These are phyloP conservation scores for Tupaia chinensis DNA, from an alignment of 2,113 vertebrate species.

Conservation along the genomic window DNA sequence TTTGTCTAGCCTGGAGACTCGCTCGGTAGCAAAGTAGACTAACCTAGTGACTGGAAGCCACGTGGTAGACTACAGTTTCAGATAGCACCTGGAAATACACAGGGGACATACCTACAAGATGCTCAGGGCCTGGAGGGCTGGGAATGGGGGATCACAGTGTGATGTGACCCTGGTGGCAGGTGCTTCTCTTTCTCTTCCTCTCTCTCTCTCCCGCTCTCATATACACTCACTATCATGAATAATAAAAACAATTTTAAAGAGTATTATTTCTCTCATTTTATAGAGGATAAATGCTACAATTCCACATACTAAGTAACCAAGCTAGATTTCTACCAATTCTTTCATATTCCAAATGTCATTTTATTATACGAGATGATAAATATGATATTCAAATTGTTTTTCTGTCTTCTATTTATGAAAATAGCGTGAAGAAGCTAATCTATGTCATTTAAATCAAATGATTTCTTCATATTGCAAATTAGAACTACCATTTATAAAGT, in stretches of 20 bases:
- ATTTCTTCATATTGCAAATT: slow-evolving; percentile 5
- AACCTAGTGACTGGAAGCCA: no score
- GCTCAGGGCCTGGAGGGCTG: no score
- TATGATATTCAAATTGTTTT: not conserved
- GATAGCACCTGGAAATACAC: no score
- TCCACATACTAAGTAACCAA: not conserved
- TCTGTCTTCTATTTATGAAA: not conserved
- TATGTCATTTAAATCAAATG: slow-evolving; percentile 19
- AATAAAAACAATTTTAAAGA: not conserved
- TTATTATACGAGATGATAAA: not conserved
- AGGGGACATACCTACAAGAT: no score
- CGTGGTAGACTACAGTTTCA: no score
- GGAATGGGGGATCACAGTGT: no score
- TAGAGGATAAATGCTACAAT: not conserved
- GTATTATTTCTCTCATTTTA: not conserved
- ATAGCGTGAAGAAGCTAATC: not conserved
- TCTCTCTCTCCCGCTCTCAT: no score
- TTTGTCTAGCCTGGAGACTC: not conserved
- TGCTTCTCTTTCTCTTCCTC: no score
- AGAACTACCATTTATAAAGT: not conserved
- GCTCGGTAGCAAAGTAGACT: no score
- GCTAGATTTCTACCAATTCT: not conserved
- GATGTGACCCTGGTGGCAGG: no score
- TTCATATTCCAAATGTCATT: not conserved
- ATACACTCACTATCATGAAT: no score